Evolutionary conservation across 2,797 vertebrate species (phyloP).

Genomic region (Chelonia mydas): DNA sequence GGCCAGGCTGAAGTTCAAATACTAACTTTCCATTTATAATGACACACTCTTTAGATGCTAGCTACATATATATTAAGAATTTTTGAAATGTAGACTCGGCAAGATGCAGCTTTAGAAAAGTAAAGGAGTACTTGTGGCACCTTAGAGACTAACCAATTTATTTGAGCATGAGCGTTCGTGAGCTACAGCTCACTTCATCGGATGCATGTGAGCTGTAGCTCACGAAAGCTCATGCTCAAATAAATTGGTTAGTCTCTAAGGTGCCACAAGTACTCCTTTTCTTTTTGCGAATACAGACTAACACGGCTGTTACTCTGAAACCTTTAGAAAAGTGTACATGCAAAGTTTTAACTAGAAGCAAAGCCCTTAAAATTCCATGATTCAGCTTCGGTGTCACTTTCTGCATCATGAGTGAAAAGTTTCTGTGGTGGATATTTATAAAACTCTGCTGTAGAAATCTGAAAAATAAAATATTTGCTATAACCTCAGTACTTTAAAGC

Average conservation of each 20-base stretch:
- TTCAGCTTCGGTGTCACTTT: neutral
- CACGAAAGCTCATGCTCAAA: too few relatives aligned
- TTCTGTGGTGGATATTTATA: neutral
- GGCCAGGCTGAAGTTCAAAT: neutral
- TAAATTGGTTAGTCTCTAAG: too few relatives aligned
- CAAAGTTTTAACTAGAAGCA: neutral
- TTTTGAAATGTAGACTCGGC: neutral
- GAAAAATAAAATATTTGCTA: neutral
- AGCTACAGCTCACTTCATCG: too few relatives aligned
- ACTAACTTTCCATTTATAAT: neutral
- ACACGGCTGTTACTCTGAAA: too few relatives aligned
- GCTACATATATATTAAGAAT: neutral
- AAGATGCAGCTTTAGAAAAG: neutral
- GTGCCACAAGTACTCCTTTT: too few relatives aligned
- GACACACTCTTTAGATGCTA: neutral
- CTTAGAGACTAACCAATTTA: too few relatives aligned
- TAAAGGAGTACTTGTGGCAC: too few relatives aligned
- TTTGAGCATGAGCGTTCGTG: too few relatives aligned
- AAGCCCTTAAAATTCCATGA: neutral
- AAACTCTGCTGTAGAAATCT: neutral
- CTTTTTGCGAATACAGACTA: too few relatives aligned
- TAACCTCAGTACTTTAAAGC: neutral
- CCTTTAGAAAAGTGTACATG: neutral
- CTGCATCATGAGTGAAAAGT: neutral
- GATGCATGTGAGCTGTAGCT: too few relatives aligned